A percentile compares a stretch with the other conserved stretches of the same genome.
phyloP scores from a whole-genome alignment of 2,113 vertebrate species.

The Dendropsophus ebraccatus region DNA sequence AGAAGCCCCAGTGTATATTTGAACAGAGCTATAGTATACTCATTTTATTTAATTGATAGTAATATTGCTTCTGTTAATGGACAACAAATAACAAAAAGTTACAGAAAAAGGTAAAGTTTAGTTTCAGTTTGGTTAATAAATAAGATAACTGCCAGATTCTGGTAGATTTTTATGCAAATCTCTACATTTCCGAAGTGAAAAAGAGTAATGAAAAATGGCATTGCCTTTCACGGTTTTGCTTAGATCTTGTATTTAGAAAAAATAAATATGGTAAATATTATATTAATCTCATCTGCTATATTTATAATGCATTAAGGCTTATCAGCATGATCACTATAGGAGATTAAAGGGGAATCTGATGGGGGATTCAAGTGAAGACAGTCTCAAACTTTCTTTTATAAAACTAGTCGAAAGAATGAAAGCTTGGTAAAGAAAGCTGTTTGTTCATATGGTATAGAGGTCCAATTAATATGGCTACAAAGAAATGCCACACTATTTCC shows the following conservation, averaged over 20 bases:
- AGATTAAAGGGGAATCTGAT: conserved; percentile 9
- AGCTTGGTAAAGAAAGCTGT: not conserved
- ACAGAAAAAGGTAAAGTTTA: not conserved
- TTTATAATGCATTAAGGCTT: not conserved
- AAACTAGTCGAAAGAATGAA: not conserved
- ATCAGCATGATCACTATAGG: not conserved
- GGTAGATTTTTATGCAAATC: not conserved
- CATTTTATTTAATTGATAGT: no score
- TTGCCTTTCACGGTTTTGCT: not conserved
- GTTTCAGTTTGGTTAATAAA: not conserved
- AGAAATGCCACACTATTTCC: no score
- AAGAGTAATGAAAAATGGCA: not conserved
- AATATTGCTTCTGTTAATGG: no score
- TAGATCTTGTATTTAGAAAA: not conserved
- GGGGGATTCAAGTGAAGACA: not conserved
- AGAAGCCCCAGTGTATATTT: not conserved
- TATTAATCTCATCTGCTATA: not conserved
- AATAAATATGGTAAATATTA: not conserved
- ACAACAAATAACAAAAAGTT: not conserved
- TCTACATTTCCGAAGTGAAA: not conserved
- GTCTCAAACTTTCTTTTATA: not conserved
- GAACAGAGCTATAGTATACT: no score
- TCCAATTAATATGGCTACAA: no score
- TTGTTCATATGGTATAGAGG: not conserved
- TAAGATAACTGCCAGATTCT: not conserved